Evolutionary conservation across 2,113 vertebrate species (phyloP), one percentile per base, ranked within the genome.

Genomic region (Mohoua ochrocephala): DNA sequence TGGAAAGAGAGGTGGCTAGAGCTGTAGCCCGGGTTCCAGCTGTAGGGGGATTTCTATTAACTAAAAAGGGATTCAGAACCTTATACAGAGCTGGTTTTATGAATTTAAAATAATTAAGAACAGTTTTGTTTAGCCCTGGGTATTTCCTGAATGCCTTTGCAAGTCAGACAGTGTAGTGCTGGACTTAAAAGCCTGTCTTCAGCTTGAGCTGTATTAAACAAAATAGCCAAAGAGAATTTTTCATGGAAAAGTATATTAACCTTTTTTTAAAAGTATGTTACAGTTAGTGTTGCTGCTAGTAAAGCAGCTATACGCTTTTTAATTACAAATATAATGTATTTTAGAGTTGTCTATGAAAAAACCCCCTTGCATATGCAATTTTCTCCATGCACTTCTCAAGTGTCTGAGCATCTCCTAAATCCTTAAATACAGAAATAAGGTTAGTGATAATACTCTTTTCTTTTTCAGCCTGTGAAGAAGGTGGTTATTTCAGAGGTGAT

Each of bases 51-150:
- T 88, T 96, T 94, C 83, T 92, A 8, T 93, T 86, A 94, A 94
- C 60, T 93, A 71, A 91, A 92, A 94, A 88, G 69, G 61, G 35
- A 68, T 95, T 96, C 71, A 89, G 45, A 94, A 74, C 50, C 33
- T 77, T 80, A 80, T 86, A 68, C 33, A 87, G 87, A 85, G 60
- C 69, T 70, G 87, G 5, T 95, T 95, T 92, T 86, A 89, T 95
- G 68, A 92, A 93, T 63, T 90, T 94, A 49, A 94, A 96, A 91
- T 96, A 96, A 96, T 93, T 93, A 94, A 91, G 92, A 95, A 87
- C 76, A 56, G 86, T 92, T 96, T 95, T 96, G 85, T 96, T 97
- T 95, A 95, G 88, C 56, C 75, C 53, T 87, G 80, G 45, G 31
- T 95, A 64, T 96, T 97, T 97, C 76, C 92, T 90, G 76, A 78